Evolutionary conservation across 1,140 invertebrate genomes (phyloP), one percentile per base, ranked within the genome.

Genomic region (Sinella curviseta): DNA sequence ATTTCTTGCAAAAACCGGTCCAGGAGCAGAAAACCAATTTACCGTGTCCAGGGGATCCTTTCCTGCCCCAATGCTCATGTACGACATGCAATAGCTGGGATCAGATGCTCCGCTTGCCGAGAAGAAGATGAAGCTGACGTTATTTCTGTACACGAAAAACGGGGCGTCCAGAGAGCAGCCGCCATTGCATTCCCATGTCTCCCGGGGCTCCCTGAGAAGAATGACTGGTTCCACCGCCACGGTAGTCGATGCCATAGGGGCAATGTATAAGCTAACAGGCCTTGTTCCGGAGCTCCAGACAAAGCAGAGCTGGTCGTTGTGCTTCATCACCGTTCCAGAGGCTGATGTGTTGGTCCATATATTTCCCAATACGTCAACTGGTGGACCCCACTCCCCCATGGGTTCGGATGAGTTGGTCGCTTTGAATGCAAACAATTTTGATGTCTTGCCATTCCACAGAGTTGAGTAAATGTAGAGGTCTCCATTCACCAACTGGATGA

Each of bases 381-480:
- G n/a, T n/a, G n/a, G n/a, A n/a, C n/a, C n/a, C n/a, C 80, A 81
- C 20, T 70, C 76, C 12, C 80, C 74, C 77, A 81, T 78, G 0
- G 80, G 80, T 20, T 81, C 30, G 12, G 17, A 39, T 2, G 80
- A 70, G 74, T 81, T 74, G 0, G 78, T 74, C n/a, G 80, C 80
- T 55, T 76, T 81, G 24, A 81, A 57, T 16, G 54, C 80, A 34
- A 78, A 81, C 80, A 81, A 78, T 20, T 77, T 70, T 48, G 78
- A 77, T 24, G 76, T 73, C 24, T 81, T 76, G 0, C 54, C 77
- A 33, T 26, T 36, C 17, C 73, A 54, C 78, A 82, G 78, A 0
- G 77, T 75, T 35, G 80, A 82, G 30, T 82, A 82, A 73, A 82
- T 82, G 81, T 82, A 82, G 1, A 78, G 33, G 28, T 74, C 34